Evolutionary conservation across 2,113 vertebrate genomes (phyloP).

Genomic region (Varanus salvator): DNA sequence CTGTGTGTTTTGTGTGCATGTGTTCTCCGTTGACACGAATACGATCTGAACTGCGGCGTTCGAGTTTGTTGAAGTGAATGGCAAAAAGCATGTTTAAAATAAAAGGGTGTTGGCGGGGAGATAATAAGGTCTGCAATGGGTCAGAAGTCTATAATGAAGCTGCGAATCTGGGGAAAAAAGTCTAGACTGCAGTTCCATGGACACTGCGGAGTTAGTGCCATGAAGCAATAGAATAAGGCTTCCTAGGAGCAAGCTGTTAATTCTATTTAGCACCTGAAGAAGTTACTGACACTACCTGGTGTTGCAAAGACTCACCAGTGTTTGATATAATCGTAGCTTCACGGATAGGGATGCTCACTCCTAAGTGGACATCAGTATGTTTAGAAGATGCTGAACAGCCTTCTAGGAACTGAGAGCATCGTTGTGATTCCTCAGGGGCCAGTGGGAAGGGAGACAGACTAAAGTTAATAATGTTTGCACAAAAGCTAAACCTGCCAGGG

Average conservation of each 20-base stretch:
- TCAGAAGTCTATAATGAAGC: not conserved
- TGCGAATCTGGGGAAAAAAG: not conserved
- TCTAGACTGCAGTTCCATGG: not conserved
- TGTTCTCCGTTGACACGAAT: not conserved
- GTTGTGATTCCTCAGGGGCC: not conserved
- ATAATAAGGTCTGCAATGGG: not conserved
- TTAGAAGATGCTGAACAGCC: not conserved
- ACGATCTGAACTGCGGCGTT: not conserved
- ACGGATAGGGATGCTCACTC: not conserved
- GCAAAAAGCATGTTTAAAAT: not conserved
- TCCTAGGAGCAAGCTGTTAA: not conserved
- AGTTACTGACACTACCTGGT: not conserved
- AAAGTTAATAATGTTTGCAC: not conserved
- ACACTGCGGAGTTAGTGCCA: not conserved
- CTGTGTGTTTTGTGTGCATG: not conserved
- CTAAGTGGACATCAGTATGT: not conserved
- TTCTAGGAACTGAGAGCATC: slow-evolving; percentile 18
- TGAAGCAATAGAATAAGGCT: not conserved
- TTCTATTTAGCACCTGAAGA: not conserved
- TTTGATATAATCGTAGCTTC: not conserved
- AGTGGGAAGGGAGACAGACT: not conserved
- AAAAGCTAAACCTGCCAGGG: not conserved
- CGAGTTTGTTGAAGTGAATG: not conserved
- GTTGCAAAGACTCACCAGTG: not conserved
- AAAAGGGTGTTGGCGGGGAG: no score